Evolutionary conservation across 2,113 vertebrate genomes (phyloP).

Genomic region (Colius striatus): DNA sequence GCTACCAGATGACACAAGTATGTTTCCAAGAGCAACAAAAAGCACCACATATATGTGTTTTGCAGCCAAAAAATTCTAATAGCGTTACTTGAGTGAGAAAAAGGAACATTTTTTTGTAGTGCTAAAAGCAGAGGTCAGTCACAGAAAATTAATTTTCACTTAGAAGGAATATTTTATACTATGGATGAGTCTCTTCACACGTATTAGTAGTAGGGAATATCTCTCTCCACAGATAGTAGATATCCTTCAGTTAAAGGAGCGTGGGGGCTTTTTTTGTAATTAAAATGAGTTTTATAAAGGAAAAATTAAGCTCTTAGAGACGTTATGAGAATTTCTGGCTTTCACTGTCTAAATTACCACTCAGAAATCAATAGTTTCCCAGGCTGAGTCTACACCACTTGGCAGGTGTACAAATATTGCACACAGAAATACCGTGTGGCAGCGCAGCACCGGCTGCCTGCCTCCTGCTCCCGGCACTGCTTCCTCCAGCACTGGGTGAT

Average conservation of each 20-base stretch:
- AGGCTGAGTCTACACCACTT: neutral
- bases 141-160: neutral
- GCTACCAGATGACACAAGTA: too few species aligned
- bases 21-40: neutral
- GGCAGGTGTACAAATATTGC: neutral
- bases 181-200: neutral
- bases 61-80: neutral
- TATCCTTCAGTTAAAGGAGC: neutral
- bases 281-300: neutral
- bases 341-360: neutral
- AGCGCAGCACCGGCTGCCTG: rapidly evolving
- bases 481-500: neutral
- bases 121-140: neutral
- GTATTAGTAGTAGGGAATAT: neutral
- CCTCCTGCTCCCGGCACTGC: neutral
- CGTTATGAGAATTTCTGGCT: neutral
- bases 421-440: rapidly evolving
- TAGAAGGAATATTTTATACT: neutral
- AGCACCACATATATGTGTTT: rapidly evolving
- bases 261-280: neutral
- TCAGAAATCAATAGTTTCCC: neutral
- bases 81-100: neutral
- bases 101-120: neutral
- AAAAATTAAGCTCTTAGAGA: neutral
- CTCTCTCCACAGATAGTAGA: neutral